Conservation (phyloP, 30 jellyfish, hydroid and myxozoan genomes). For the Mastigias papua region DNA sequence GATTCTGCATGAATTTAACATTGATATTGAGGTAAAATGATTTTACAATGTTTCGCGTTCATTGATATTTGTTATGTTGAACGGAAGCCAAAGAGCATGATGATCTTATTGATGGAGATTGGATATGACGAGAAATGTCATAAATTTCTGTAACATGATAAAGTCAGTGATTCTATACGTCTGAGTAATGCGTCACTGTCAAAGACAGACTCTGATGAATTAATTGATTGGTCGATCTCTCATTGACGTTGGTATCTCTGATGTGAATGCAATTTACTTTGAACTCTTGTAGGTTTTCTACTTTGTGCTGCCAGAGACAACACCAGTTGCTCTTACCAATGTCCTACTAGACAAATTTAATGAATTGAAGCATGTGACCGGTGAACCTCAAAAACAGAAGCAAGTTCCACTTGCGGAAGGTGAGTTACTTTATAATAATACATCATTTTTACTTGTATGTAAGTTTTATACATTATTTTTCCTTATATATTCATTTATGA, state of each 20-base stretch:
- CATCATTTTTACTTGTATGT: too few relatives aligned
- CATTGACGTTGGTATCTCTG: background rate
- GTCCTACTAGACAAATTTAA: slow-evolving; percentile 8
- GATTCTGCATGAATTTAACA: slow-evolving; percentile 16
- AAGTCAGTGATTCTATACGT: too few relatives aligned
- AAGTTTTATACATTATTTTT: too few relatives aligned
- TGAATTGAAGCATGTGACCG: background rate
- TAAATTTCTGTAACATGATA: too few relatives aligned
- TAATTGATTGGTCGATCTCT: too few relatives aligned
- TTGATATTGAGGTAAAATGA: slow-evolving; percentile 54
- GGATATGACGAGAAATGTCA: too few relatives aligned
- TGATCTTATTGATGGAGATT: too few relatives aligned
- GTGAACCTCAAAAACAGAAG: background rate
- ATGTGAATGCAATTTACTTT: background rate
- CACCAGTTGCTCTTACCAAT: slow-evolving; percentile 9
- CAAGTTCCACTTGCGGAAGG: background rate
- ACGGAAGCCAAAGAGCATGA: too few relatives aligned
- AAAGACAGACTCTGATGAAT: too few relatives aligned
- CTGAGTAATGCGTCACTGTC: too few relatives aligned
- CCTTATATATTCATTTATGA: too few relatives aligned
- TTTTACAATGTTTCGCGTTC: background rate
- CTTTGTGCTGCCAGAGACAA: slow-evolving; percentile 62
- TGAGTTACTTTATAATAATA: background rate
- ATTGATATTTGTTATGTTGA: too few relatives aligned
- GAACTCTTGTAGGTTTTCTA: slow-evolving; percentile 27